Base-by-base conservation (phyloP, 2,888 invertebrate species). In the Acronicta leporina region DNA sequence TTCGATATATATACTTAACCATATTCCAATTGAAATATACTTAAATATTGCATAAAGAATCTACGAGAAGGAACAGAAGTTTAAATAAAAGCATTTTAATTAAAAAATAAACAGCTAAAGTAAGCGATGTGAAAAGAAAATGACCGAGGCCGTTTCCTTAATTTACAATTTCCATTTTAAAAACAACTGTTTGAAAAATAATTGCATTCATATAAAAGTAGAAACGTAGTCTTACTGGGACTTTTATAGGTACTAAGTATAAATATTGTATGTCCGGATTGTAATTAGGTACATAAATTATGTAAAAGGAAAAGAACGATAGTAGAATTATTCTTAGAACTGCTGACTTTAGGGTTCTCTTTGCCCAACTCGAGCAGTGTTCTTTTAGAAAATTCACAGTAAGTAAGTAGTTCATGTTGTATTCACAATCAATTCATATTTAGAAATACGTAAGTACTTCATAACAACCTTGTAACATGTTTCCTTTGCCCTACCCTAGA, bases 111-210 rank as follows among this genome's bases (percentile, higher is more conserved):
- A 67, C 44, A 15, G 13, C n/a, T n/a, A n/a, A n/a, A 35, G 25
- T 33, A n/a, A 51, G 27, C 16, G 30, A 16, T 16, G 41, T 38
- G 11, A 42, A 66, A 42, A 50, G 15, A 50, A 62, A 50, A 27
- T 27, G 5, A 13, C 40, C 4, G 27, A 47, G 10, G 20, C 5
- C 15, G 43, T 66, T 62, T 66, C 16, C 69, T 47, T 47, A 50
- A 47, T 43, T 45, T 62, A 40, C 40, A 54, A 50, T 68, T 66
- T 40, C 11, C 45, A 40, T 47, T 27, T 40, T 16, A 53, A 49
- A 40, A 42, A 61, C 25, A 33, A 15, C 38, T 48, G 35, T 49
- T 52, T 25, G 10, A n/a, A 16, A 41, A 54, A 62, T 43, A 62
- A 68, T 47, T 61, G 33, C 20, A 30, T 14, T 35, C 35, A 35